Percentiles rank a stretch among this genome's conserved stretches.
Evolutionary conservation across 2,113 vertebrate genomes (phyloP).

Genomic region (Perca schrenkii): DNA sequence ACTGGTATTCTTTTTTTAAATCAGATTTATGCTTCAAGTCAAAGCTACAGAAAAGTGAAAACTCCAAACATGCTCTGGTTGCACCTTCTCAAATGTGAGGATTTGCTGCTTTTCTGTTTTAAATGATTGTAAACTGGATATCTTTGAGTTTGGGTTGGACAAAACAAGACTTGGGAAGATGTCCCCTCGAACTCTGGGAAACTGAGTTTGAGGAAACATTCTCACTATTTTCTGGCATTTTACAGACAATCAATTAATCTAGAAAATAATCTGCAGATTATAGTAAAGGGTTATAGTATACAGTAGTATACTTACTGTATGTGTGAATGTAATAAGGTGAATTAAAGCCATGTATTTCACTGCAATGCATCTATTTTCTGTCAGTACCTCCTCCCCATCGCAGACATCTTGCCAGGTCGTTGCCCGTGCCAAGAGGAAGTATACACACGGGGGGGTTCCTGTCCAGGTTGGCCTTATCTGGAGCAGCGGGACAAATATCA

Average conservation of each 20-base stretch:
- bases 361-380: conserved; percentile 26
- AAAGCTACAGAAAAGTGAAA: neutral
- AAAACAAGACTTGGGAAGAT: no score
- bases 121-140: neutral
- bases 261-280: no score
- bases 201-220: no score
- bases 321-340: neutral
- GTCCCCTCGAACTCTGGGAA: no score
- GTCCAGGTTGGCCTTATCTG: conserved; percentile 93
- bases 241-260: no score
- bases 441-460: conserved; percentile 96
- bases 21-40: neutral
- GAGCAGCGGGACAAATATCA: conserved; percentile 72
- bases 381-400: conserved; percentile 96
- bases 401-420: conserved; percentile 95
- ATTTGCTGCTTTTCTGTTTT: neutral
- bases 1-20: neutral
- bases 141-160: no score
- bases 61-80: no score
- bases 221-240: no score
- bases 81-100: neutral
- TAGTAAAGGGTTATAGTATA: neutral
- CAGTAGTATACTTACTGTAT: neutral
- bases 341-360: neutral
- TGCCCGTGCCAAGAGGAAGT: conserved; percentile 96